These are phyloP conservation scores for Gryllus bimaculatus DNA, from an alignment of 1,140 invertebrate genomes.

Conservation along the genomic window DNA sequence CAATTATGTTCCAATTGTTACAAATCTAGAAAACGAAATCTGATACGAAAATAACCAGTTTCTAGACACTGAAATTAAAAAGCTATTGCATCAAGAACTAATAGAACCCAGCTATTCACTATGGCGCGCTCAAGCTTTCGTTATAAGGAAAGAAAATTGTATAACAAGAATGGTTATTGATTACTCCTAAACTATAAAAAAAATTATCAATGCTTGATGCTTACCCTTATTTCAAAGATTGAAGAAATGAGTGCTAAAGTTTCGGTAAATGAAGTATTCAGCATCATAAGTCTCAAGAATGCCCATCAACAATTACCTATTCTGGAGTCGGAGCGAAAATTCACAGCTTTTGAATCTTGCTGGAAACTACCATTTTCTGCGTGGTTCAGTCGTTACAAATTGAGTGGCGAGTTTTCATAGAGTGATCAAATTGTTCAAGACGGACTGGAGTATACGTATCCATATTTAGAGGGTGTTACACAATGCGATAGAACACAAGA, in stretches of 20 bases:
- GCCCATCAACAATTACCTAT: slow-evolving; percentile 19
- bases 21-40: background rate
- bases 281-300: slow-evolving; percentile 7
- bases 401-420: slow-evolving; percentile 25
- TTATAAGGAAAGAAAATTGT: slow-evolving; percentile 2
- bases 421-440: background rate
- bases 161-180: slow-evolving; percentile 18
- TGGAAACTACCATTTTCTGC: slow-evolving; percentile 24
- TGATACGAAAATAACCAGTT: slow-evolving; percentile 7
- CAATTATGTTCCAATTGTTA: background rate
- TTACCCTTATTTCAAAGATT: too few relatives aligned
- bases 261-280: slow-evolving; percentile 8
- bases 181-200: slow-evolving; percentile 7
- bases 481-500: too few relatives aligned
- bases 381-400: slow-evolving; percentile 28
- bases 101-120: slow-evolving; percentile 15
- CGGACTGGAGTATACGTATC: too few relatives aligned
- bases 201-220: background rate
- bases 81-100: slow-evolving; percentile 8
- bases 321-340: background rate
- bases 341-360: slow-evolving; percentile 19
- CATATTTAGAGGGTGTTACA: too few relatives aligned
- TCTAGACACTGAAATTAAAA: slow-evolving; percentile 13
- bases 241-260: slow-evolving; percentile 10
- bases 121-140: slow-evolving; percentile 18